phyloP scores from a whole-genome alignment of 2,113 vertebrate genomes.

The Poeciliopsis turrubarensis region DNA sequence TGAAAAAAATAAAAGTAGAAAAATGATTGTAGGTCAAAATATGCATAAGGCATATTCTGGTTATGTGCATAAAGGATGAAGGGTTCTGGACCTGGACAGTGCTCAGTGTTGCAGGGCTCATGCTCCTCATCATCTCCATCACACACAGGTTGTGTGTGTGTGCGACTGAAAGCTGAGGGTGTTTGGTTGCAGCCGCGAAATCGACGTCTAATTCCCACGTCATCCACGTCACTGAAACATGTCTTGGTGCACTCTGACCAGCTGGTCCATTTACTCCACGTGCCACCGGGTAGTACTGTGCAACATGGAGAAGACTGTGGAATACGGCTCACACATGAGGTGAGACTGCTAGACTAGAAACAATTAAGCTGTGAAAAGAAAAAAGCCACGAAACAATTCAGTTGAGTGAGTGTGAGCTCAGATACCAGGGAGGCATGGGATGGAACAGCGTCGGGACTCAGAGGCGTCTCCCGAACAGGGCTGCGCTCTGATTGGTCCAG shows the following conservation, averaged over 20 bases:
- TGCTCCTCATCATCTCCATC: constrained; percentile 78
- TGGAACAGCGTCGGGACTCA: constrained; percentile 80
- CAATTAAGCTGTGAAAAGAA: not conserved
- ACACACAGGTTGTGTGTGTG: constrained; percentile 61
- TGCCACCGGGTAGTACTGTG: constrained; percentile 52
- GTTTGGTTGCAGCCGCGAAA: constrained; percentile 80
- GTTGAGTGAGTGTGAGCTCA: not conserved
- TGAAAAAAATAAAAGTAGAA: too few relatives aligned
- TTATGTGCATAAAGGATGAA: too few relatives aligned
- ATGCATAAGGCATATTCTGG: too few relatives aligned
- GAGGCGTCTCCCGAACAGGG: constrained; percentile 81
- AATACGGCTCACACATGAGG: not conserved
- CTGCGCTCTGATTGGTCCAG: constrained; percentile 54
- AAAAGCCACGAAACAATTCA: not conserved
- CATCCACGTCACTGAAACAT: constrained; percentile 82
- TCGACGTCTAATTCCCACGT: constrained; percentile 75
- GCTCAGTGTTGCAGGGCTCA: constrained; percentile 82
- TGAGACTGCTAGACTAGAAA: not conserved
- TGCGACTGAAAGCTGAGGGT: not conserved
- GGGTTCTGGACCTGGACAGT: constrained; percentile 80
- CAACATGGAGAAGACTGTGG: not conserved
- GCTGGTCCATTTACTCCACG: constrained; percentile 81
- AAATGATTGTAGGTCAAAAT: too few relatives aligned
- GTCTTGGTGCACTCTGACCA: constrained; percentile 89
- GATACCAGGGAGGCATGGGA: constrained; percentile 78